These are phyloP conservation scores for Clarias fuscus DNA, from an alignment of 2,797 vertebrate genomes.

Conservation along the genomic window DNA sequence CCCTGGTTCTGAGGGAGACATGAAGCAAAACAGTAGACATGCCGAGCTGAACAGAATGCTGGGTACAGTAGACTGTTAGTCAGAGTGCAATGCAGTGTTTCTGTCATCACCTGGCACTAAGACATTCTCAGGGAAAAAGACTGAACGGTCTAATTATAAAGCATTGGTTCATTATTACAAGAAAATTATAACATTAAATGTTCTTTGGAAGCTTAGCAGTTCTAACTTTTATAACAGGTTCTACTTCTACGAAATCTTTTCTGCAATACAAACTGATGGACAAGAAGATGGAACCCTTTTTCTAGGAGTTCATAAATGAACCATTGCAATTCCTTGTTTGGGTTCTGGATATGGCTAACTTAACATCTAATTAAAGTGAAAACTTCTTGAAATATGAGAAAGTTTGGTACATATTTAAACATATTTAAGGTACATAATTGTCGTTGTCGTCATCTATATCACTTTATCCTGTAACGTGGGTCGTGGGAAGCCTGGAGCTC, in stretches of 20 bases:
- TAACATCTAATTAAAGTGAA: neutral
- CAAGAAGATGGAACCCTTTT: neutral
- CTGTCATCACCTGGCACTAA: conserved; percentile 20
- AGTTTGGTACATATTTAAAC: too few species aligned
- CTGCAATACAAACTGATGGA: neutral
- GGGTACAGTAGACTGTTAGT: conserved; percentile 27
- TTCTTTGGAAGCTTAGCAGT: neutral
- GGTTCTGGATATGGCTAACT: neutral
- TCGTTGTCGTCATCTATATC: too few species aligned
- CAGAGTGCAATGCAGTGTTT: conserved; percentile 32
- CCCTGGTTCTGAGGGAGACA: neutral
- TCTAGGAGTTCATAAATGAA: neutral
- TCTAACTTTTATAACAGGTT: neutral
- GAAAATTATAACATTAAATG: neutral
- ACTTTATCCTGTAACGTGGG: too few species aligned
- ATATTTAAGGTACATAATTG: too few species aligned
- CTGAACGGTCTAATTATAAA: neutral
- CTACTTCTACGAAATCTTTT: neutral
- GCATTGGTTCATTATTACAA: neutral
- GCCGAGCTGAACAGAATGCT: conserved; percentile 37
- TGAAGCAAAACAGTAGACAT: conserved; percentile 10
- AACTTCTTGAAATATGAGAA: neutral
- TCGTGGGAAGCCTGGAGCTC: too few species aligned
- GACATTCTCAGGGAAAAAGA: conserved; percentile 4
- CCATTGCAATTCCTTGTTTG: neutral